Evolutionary conservation across 2,113 vertebrate genomes (phyloP).

Genomic region (Marmota monax): DNA sequence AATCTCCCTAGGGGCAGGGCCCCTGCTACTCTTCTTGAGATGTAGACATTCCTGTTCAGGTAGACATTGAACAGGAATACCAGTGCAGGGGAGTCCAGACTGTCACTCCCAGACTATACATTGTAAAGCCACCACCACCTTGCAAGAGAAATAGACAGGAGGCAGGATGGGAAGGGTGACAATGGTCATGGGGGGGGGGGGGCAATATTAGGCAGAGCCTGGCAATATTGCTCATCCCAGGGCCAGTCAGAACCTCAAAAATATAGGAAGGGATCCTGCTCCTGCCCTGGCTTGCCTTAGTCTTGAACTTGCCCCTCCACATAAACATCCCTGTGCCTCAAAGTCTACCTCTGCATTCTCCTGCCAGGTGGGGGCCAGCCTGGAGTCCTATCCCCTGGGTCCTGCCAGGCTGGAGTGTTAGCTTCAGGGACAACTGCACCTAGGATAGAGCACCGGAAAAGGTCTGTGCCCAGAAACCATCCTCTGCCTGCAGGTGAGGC

Average conservation of each 20-base stretch:
- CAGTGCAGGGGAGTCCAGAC: not conserved
- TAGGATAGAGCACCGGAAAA: not conserved
- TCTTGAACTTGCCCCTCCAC: not conserved
- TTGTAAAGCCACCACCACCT: not conserved
- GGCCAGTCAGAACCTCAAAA: not conserved
- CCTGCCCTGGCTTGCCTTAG: not conserved
- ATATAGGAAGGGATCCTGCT: not conserved
- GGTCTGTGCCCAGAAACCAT: not conserved
- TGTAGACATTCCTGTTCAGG: too few relatives aligned
- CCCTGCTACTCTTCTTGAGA: not conserved
- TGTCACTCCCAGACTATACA: not conserved
- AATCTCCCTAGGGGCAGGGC: not conserved
- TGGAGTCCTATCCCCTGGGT: accelerated
- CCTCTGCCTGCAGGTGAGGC: not conserved
- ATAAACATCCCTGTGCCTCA: not conserved
- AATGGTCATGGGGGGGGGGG: not conserved
- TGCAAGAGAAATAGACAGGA: not conserved
- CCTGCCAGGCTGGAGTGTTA: not conserved
- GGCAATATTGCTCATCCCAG: not conserved
- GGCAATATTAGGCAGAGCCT: not conserved
- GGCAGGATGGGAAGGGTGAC: not conserved
- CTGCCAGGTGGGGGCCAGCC: not conserved
- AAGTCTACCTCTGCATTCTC: not conserved
- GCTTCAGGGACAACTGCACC: not conserved
- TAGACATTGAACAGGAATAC: not conserved